Evolutionary conservation across 2,113 vertebrate species (phyloP).

Genomic region (Myotis yumanensis): DNA sequence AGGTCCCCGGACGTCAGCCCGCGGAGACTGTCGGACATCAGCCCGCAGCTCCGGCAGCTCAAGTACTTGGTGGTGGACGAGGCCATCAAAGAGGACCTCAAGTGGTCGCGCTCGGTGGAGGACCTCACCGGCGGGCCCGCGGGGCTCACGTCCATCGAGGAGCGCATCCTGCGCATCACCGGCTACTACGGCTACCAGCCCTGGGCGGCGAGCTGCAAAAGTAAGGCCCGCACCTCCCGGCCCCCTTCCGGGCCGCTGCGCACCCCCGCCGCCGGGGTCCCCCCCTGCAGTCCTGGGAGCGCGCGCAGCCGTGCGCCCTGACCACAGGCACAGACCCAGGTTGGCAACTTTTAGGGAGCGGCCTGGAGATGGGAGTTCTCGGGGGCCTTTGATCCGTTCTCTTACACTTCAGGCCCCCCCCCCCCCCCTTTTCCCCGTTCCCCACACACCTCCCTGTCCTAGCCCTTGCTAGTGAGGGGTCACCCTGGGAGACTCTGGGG

Average conservation of each 20-base stretch:
- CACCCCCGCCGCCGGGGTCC: too few relatives aligned
- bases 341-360: slow-evolving; percentile 1
- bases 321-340: background rate
- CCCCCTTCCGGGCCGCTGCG: background rate
- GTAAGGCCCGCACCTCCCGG: slow-evolving; percentile 83
- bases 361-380: background rate
- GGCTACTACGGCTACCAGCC: slow-evolving; percentile 98
- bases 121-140: slow-evolving; percentile 91
- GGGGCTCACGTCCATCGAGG: slow-evolving; percentile 91
- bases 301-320: background rate
- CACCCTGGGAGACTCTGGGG: background rate
- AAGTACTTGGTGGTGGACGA: slow-evolving; percentile 96
- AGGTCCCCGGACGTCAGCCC: slow-evolving; percentile 95
- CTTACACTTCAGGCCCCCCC: too few relatives aligned
- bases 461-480: background rate
- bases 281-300: background rate
- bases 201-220: slow-evolving; percentile 92
- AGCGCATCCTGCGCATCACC: slow-evolving; percentile 93
- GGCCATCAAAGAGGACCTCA: slow-evolving; percentile 95
- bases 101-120: slow-evolving; percentile 95
- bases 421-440: too few relatives aligned
- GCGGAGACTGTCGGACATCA: slow-evolving; percentile 97
- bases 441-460: background rate
- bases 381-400: background rate
- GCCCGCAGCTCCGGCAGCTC: slow-evolving; percentile 95